Base-by-base conservation (phyloP, 2,888 invertebrate genomes). In the Ceramica pisi region DNA sequence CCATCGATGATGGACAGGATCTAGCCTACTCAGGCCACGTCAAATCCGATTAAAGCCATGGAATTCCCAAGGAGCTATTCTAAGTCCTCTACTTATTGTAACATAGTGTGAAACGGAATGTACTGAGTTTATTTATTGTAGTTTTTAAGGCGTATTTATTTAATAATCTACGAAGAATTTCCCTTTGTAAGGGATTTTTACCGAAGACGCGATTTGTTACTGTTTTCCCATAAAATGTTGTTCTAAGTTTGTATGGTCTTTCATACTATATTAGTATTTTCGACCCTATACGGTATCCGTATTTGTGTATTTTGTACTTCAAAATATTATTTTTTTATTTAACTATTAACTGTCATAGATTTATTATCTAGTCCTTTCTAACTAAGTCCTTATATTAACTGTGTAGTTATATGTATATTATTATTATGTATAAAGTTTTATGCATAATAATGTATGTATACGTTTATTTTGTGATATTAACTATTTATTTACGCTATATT, bases 1-100 rank as follows among this genome's bases (percentile, higher is more conserved):
- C 96, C 19, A 93, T 94, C 51, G 94, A 95, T 61, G 96, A 95
- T 50, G 93, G 95, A n/a, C 97, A 97, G 82, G 96, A 97, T 85
- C 89, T 97, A 78, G 97, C 97, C 26, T 97, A 97, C 87, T 94
- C 96, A 23, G 97, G 96, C 53, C 97, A 97, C 68, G 88, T 91
- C 70, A 96, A 96, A 84, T 89, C 93, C 48, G 95, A 95, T 74
- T 85, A 80, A 81, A 61, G 26, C 83, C 93, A 91, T 88, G 66
- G 81, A 41, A 38, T 86, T 65, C 67, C 84, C 89, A 90, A 87
- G 90, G 91, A 74, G 76, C 76, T 67, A 78, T 76, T 61, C 77
- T 91, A 83, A 86, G 88, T 85, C 90, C 89, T 71, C 76, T 87
- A 79, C 83, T 81, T 79, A 71, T 80, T 79, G 86, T 78, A 83